Evolutionary conservation across 2,888 invertebrate genomes (phyloP), one percentile per base, ranked within the genome.

Genomic region (Papilio demoleus): DNA sequence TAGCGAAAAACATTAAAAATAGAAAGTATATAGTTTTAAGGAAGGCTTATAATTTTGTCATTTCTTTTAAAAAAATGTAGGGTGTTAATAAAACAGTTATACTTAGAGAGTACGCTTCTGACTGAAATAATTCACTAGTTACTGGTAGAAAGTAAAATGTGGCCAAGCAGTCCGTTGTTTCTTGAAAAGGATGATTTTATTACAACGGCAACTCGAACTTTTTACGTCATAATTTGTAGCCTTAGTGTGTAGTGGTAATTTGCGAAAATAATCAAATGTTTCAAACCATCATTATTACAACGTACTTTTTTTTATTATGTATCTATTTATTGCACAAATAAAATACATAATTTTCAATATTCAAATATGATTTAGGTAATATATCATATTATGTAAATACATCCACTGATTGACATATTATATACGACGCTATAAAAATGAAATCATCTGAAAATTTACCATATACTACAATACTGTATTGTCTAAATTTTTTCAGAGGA

Each of bases 401-500:
- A 1, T 14, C 38, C 42, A 38, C 38, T 40, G 40, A 40, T 40
- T 60, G 60, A 40, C 60, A 60, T 40, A 4, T 47, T 36, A 63
- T 31, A 47, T 47, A 47, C 17, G 14, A 53, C 53, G 19, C 31
- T 34, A 62, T 62, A 56, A 62, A 56, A 53, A 56, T 42, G 58
- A 56, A 68, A 73, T 11, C 27, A 74, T 87, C 83, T 82, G 17
- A 72, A 65, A 70, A 64, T 65, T 70, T 60, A 3, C 0, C 76
- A 72, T 84, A 79, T 86, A 86, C 90, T 88, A 73, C 71, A 74
- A 70, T 79, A 82, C 83, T 84, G 86, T 87, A 87, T 88, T 86
- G 87, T 90, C 90, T 89, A 86, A 86, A 85, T 88, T 89, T 89
- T 89, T 85, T 87, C 85, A 90, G 86, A 89, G 88, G 88, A 89